These are phyloP conservation scores for Lophochroa leadbeateri DNA, from an alignment of 2,113 vertebrate species.

Conservation along the genomic window DNA sequence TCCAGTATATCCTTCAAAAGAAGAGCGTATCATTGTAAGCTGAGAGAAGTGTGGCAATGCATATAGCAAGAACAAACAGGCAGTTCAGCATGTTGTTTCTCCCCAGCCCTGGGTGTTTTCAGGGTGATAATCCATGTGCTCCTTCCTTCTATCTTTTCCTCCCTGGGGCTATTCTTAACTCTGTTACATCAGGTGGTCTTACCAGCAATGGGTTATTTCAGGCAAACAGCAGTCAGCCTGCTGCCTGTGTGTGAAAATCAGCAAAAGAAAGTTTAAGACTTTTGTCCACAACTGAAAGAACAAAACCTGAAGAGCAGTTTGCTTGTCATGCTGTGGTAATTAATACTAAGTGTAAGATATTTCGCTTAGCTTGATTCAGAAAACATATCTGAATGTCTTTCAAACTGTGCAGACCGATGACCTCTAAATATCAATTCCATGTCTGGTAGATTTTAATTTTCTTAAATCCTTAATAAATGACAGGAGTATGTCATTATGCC, in stretches of 20 bases:
- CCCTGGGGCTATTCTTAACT: not conserved
- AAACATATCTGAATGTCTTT: slow-evolving; percentile 9
- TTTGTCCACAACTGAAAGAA: not conserved
- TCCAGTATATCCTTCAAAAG: not conserved
- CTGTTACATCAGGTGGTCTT: not conserved
- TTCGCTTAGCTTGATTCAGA: not conserved
- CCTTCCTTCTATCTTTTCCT: not conserved
- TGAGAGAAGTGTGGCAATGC: not conserved
- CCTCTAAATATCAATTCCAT: not conserved
- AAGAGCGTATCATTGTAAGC: not conserved
- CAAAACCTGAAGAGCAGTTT: not conserved
- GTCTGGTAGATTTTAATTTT: not conserved
- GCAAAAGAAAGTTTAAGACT: not conserved
- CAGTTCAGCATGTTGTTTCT: not conserved
- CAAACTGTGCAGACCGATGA: not conserved
- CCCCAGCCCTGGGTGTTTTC: not conserved
- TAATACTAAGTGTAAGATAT: not conserved
- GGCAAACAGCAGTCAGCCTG: not conserved
- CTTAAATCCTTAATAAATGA: not conserved
- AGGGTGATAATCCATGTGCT: not conserved
- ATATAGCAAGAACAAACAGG: not conserved
- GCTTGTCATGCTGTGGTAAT: not conserved
- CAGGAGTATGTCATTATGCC: not conserved
- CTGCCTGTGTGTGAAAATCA: not conserved
- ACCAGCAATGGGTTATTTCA: not conserved